A percentile compares a stretch with the other conserved stretches of the same genome.
These are phyloP conservation scores for Plebejus melissa DNA, from an alignment of 2,888 invertebrate genomes.

Conservation along the genomic window DNA sequence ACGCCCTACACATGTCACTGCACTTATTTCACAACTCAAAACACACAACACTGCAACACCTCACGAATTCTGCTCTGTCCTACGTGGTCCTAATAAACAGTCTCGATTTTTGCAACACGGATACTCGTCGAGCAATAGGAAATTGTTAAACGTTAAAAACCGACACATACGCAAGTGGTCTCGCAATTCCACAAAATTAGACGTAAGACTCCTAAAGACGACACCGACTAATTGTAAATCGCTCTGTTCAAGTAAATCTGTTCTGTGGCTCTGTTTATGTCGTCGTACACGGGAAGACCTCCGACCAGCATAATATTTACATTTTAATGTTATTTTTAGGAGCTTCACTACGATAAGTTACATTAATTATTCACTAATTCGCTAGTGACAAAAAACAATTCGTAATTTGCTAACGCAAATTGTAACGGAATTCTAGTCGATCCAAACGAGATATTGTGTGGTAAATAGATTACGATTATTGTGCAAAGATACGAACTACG, in stretches of 20 bases:
- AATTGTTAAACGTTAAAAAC: conserved; percentile 8
- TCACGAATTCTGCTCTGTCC: neutral
- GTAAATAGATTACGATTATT: neutral
- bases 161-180: neutral
- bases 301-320: neutral
- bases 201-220: neutral
- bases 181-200: neutral
- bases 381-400: neutral
- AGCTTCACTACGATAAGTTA: neutral
- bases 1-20: neutral
- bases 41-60: neutral
- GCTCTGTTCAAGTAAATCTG: no score
- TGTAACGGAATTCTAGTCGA: neutral
- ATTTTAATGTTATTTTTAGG: neutral
- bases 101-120: conserved; percentile 22
- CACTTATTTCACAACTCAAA: neutral
- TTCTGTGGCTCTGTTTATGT: conserved; percentile 7
- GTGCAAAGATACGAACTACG: neutral
- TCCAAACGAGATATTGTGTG: neutral
- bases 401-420: neutral
- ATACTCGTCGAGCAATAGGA: conserved; percentile 3
- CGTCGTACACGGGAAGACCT: neutral
- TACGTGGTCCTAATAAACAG: neutral
- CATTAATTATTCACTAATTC: neutral
- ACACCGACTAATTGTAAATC: neutral